Conservation (phyloP, 2,797 vertebrate species). For the Halcyon leucocephala region DNA sequence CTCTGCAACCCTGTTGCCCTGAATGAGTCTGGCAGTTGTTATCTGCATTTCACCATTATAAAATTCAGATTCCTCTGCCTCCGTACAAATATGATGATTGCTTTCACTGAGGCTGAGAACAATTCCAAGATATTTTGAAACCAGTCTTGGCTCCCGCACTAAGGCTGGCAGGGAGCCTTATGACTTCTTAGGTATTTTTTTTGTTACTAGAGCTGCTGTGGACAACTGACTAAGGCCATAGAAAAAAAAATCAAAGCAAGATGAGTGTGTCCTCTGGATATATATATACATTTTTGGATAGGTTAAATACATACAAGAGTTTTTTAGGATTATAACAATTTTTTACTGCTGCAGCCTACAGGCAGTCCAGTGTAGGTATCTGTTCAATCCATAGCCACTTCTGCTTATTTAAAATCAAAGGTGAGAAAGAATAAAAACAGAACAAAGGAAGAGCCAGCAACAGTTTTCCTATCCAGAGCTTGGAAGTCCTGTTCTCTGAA, state of each 20-base stretch:
- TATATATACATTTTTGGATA: background rate
- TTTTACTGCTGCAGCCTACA: background rate
- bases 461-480: background rate
- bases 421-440: background rate
- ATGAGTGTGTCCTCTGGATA: background rate
- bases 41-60: background rate
- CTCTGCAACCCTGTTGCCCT: background rate
- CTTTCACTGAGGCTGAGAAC: background rate
- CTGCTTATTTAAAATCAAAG: background rate
- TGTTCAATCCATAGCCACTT: background rate
- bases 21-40: background rate
- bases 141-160: background rate
- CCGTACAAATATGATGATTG: background rate
- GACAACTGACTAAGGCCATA: background rate
- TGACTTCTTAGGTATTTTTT: background rate
- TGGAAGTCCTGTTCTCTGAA: background rate
- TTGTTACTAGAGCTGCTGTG: background rate
- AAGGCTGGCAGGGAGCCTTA: background rate
- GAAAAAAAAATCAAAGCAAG: background rate
- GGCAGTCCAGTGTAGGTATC: background rate
- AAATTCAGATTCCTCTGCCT: background rate
- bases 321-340: background rate
- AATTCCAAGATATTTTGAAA: background rate
- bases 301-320: background rate
- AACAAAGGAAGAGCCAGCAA: background rate